Evolutionary conservation across 2,113 vertebrate species (phyloP).

Genomic region (Pristiophorus japonicus): DNA sequence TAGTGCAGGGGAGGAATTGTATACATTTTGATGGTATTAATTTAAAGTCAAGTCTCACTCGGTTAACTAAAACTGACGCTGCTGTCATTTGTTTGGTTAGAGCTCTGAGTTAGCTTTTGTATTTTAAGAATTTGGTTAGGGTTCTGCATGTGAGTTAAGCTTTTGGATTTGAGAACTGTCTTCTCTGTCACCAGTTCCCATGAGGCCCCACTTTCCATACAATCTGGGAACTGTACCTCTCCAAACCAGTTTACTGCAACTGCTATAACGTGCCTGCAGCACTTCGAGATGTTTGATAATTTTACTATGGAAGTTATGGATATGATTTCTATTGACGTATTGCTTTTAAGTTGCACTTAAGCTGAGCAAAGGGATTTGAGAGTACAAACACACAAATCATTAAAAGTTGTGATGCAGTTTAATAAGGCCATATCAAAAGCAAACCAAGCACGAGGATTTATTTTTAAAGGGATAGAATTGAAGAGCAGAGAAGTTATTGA

Average conservation of each 20-base stretch:
- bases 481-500: neutral
- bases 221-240: neutral
- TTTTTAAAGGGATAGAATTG: neutral
- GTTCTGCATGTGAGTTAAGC: neutral
- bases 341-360: neutral
- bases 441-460: neutral
- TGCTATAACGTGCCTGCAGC: neutral
- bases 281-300: neutral
- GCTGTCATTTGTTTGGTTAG: neutral
- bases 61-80: neutral
- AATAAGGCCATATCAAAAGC: neutral
- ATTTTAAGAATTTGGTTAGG: neutral
- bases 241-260: neutral
- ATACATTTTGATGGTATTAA: neutral
- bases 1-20: neutral
- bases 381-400: neutral
- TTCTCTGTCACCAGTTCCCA: neutral
- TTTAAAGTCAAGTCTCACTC: neutral
- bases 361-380: neutral
- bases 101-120: neutral
- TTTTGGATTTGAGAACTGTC: neutral
- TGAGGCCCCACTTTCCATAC: neutral
- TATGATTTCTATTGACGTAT: neutral
- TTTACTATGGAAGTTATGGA: neutral
- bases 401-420: neutral